A percentile compares a stretch with the other conserved stretches of the same genome.
phyloP scores from a whole-genome alignment of 2,113 vertebrate species.

The Dermatemys mawii region DNA sequence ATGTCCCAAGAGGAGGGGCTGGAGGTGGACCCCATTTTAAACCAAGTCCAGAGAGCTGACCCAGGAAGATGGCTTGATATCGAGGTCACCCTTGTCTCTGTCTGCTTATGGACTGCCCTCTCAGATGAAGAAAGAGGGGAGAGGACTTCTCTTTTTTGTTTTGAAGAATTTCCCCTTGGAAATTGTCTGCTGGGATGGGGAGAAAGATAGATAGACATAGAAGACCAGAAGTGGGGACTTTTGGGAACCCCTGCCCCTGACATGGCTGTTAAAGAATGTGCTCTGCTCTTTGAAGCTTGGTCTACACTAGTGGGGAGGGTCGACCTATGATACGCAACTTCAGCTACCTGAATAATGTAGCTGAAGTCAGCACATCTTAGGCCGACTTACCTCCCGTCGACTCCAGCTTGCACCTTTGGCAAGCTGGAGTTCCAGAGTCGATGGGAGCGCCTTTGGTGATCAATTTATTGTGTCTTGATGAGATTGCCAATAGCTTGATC shows the following conservation, averaged over 20 bases:
- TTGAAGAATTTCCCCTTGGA: not conserved
- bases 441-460: too few species aligned
- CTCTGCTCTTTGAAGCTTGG: not conserved
- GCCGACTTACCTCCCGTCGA: too few species aligned
- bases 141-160: not conserved
- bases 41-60: not conserved
- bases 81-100: not conserved
- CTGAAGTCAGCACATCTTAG: too few species aligned
- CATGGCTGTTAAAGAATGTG: not conserved
- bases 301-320: too few species aligned
- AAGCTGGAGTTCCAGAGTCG: too few species aligned
- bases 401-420: too few species aligned
- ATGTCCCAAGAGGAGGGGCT: not conserved
- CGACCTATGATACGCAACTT: too few species aligned
- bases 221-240: not conserved
- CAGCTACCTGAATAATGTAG: too few species aligned
- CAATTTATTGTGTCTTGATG: too few species aligned
- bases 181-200: not conserved
- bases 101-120: not conserved
- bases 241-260: not conserved
- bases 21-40: too few species aligned
- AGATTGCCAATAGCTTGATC: too few species aligned
- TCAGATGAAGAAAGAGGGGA: not conserved
- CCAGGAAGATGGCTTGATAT: not conserved
- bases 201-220: too few species aligned